phyloP scores from a whole-genome alignment of 2,797 vertebrate species.

The Epinephelus malabaricus region DNA sequence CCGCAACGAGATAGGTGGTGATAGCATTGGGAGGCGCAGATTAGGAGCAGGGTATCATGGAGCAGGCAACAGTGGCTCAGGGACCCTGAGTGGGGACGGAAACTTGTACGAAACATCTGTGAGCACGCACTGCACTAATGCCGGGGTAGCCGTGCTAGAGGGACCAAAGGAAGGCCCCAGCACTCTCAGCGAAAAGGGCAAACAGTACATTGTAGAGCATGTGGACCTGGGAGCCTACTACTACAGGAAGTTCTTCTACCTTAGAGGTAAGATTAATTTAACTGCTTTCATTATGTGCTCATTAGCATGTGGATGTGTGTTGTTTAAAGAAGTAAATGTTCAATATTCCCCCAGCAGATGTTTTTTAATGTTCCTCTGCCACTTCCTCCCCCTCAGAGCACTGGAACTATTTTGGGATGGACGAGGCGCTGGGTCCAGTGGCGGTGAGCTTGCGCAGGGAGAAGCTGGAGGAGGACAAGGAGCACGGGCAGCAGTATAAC shows the following conservation, averaged over 20 bases:
- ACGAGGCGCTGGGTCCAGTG: conserved; percentile 95
- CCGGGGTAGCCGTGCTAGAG: conserved; percentile 95
- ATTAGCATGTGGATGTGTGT: neutral
- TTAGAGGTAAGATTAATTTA: conserved; percentile 89
- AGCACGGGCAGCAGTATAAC: conserved; percentile 95
- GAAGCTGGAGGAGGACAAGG: conserved; percentile 96
- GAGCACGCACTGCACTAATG: conserved; percentile 94
- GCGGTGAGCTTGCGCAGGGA: conserved; percentile 96
- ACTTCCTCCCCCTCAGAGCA: conserved; percentile 87
- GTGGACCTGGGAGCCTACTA: conserved; percentile 97
- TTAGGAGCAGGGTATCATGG: conserved; percentile 83
- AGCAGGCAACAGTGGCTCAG: conserved; percentile 84
- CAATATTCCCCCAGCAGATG: neutral
- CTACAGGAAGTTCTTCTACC: conserved; percentile 95
- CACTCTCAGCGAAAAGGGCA: conserved; percentile 91
- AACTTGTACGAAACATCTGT: conserved; percentile 91
- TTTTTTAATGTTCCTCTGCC: conserved; percentile 14
- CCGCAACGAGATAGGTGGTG: conserved; percentile 95
- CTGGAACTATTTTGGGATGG: conserved; percentile 98
- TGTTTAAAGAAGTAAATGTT: conserved; percentile 11
- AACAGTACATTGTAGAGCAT: conserved; percentile 96
- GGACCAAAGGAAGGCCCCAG: conserved; percentile 92
- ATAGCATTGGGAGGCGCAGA: conserved; percentile 88
- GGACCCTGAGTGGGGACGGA: conserved; percentile 87
- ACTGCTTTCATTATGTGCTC: neutral